Conservation (phyloP, 1,140 invertebrate genomes). For the Lordiphosa collinella region DNA sequence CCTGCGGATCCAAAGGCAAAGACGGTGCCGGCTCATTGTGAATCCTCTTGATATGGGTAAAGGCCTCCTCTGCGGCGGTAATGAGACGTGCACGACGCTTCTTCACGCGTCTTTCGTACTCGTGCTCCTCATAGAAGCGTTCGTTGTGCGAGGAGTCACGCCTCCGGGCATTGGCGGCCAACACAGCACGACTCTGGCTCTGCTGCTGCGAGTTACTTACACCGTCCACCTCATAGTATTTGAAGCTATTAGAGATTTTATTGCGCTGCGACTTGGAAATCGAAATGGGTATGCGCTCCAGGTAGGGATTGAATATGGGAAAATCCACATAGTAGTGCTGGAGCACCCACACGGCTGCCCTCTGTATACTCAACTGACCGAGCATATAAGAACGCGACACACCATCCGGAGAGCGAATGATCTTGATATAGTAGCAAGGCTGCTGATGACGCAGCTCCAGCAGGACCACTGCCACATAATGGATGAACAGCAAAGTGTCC, state of each 20-base stretch:
- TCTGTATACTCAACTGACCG: conserved; percentile 95
- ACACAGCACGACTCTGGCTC: conserved; percentile 84
- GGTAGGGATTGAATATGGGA: conserved; percentile 96
- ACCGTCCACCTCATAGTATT: conserved; percentile 98
- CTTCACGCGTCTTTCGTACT: conserved; percentile 95
- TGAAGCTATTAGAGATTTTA: conserved; percentile 89
- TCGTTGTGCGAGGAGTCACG: conserved; percentile 96
- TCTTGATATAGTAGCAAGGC: conserved; percentile 93
- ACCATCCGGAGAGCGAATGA: conserved; percentile 96
- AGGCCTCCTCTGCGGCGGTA: conserved; percentile 97
- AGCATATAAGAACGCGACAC: conserved; percentile 91
- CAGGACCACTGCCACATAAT: conserved; percentile 95
- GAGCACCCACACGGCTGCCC: conserved; percentile 95
- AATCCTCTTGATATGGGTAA: conserved; percentile 94
- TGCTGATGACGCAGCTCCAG: conserved; percentile 95
- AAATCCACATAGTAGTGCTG: conserved; percentile 98
- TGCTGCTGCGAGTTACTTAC: conserved; percentile 86
- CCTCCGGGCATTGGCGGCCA: conserved; percentile 86
- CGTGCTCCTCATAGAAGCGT: conserved; percentile 97
- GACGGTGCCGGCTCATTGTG: conserved; percentile 84
- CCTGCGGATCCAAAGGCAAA: conserved; percentile 93
- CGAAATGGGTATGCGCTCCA: conserved; percentile 91
- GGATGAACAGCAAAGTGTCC: conserved; percentile 96
- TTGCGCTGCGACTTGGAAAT: conserved; percentile 88
- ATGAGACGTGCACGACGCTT: conserved; percentile 94